These are phyloP conservation scores for Zingel zingel DNA, from an alignment of 2,113 vertebrate genomes.

Conservation along the genomic window DNA sequence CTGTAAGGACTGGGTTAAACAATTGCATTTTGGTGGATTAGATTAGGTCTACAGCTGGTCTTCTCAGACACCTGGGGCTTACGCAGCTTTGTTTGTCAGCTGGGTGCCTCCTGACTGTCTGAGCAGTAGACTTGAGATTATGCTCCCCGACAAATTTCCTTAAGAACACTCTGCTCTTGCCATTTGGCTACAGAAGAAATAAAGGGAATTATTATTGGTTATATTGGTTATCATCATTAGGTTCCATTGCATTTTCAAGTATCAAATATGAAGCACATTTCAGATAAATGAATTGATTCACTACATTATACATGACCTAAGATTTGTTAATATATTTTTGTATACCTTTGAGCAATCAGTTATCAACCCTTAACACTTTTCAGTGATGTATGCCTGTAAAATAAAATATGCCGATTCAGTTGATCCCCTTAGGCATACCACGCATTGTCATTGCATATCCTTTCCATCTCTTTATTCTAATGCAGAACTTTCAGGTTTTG, in stretches of 20 bases:
- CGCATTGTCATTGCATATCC: neutral
- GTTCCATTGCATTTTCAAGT: neutral
- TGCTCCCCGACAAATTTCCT: constrained; percentile 26
- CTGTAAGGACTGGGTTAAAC: constrained; percentile 79
- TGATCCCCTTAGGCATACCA: neutral
- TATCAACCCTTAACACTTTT: neutral
- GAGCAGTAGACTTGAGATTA: constrained; percentile 31
- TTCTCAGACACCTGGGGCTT: constrained; percentile 85
- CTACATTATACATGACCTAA: neutral
- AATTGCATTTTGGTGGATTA: constrained; percentile 89
- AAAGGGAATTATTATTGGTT: neutral
- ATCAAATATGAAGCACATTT: neutral
- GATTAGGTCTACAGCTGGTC: constrained; percentile 86
- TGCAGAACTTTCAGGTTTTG: neutral
- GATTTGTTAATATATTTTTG: too few relatives aligned
- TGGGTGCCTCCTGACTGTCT: constrained; percentile 63
- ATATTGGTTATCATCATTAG: neutral
- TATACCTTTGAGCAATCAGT: neutral
- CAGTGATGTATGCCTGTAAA: neutral
- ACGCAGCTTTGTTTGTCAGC: constrained; percentile 86
- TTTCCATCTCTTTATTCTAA: neutral
- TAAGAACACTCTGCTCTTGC: neutral
- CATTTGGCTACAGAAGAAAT: neutral
- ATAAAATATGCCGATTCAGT: neutral
- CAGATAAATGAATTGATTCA: neutral